Evolutionary conservation across 2,797 vertebrate genomes (phyloP).

Genomic region (Tadarida brasiliensis): DNA sequence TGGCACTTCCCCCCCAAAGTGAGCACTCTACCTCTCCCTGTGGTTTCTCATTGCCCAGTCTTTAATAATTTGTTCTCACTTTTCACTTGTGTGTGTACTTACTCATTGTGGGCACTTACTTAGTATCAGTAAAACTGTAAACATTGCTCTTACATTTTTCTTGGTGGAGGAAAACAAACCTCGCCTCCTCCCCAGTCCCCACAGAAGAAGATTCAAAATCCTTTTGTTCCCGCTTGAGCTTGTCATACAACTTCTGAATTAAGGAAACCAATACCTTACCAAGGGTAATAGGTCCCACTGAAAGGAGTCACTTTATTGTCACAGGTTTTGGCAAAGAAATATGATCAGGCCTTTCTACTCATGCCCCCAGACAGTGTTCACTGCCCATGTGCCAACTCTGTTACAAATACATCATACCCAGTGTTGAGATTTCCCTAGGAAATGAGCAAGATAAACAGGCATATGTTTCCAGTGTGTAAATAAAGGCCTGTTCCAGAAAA

Average conservation of each 20-base stretch:
- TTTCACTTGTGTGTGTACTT: background rate
- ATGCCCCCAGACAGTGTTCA: background rate
- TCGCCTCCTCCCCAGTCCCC: background rate
- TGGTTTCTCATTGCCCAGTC: background rate
- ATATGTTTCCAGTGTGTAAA: background rate
- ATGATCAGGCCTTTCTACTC: conserved; percentile 10
- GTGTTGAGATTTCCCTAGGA: background rate
- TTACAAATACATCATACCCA: conserved; percentile 22
- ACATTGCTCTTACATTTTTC: background rate
- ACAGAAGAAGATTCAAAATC: conserved; percentile 8
- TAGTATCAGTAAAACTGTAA: conserved; percentile 32
- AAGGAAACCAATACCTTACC: background rate
- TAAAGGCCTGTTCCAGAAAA: background rate
- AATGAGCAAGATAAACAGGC: background rate
- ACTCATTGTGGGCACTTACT: background rate
- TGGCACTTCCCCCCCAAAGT: background rate
- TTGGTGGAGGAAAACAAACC: conserved; percentile 9
- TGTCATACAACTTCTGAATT: conserved; percentile 11
- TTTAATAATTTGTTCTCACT: background rate
- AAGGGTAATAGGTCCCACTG: background rate
- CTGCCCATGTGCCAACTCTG: background rate
- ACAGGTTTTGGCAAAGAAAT: conserved; percentile 26
- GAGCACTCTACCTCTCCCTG: background rate
- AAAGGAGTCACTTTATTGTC: background rate
- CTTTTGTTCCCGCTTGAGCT: background rate